These are phyloP conservation scores for Morbakka virulenta DNA, from an alignment of 30 jellyfish, hydroid and myxozoan genomes.

Conservation along the genomic window DNA sequence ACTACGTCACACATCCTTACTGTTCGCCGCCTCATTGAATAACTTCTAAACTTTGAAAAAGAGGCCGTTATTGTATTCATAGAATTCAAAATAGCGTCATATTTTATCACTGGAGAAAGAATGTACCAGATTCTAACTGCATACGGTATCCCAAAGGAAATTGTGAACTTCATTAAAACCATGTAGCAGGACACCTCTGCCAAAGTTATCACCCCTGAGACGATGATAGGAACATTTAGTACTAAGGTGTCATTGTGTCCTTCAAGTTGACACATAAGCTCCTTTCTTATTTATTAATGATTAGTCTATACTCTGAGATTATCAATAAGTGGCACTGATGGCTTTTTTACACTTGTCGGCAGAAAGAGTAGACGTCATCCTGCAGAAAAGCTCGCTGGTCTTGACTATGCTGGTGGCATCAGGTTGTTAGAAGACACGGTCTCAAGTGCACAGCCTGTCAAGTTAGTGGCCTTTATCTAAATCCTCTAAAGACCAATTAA, in stretches of 20 bases:
- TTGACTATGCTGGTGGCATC: too few species aligned
- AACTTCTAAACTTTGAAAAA: not conserved
- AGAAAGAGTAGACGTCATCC: too few species aligned
- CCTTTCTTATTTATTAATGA: constrained; percentile 5
- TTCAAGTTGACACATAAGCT: constrained; percentile 30
- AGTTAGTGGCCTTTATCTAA: too few species aligned
- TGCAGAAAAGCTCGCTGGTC: too few species aligned
- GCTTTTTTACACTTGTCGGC: too few species aligned
- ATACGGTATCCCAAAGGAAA: constrained; percentile 6
- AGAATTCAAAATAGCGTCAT: constrained; percentile 19
- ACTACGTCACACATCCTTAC: constrained; percentile 2
- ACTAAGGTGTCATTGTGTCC: constrained; percentile 2
- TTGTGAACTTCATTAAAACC: not conserved
- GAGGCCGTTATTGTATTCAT: not conserved
- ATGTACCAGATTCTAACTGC: constrained; percentile 5
- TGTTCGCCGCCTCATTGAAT: constrained; percentile 17
- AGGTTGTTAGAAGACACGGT: too few species aligned
- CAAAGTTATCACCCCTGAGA: not conserved
- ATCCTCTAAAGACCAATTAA: too few species aligned
- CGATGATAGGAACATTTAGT: not conserved
- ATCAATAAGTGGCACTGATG: too few species aligned
- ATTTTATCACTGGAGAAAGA: not conserved
- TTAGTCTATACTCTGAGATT: too few species aligned
- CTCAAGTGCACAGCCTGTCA: too few species aligned
- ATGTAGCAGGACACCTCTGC: not conserved